phyloP scores from a whole-genome alignment of 2,113 vertebrate genomes.

The Platysteira castanea region DNA sequence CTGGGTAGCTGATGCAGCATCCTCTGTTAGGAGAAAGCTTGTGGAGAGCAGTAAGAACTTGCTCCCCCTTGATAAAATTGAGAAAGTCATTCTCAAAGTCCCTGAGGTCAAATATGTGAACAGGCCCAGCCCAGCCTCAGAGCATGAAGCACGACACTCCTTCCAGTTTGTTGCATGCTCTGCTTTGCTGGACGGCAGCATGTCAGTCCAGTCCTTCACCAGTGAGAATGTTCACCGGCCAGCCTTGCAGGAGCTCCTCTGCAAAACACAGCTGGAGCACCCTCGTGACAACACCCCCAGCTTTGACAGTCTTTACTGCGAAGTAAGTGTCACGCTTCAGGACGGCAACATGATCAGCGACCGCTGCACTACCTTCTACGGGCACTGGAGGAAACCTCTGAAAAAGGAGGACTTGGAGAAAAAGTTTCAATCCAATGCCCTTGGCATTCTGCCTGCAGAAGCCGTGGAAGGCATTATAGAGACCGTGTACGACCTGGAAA shows the following conservation, averaged over 20 bases:
- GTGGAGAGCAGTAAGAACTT: neutral
- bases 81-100: constrained; percentile 76
- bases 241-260: constrained; percentile 73
- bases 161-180: constrained; percentile 89
- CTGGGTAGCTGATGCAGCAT: constrained; percentile 87
- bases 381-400: constrained; percentile 92
- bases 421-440: constrained; percentile 83
- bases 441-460: constrained; percentile 61
- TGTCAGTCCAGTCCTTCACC: constrained; percentile 76
- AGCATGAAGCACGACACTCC: constrained; percentile 91
- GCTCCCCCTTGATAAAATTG: constrained; percentile 68
- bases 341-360: constrained; percentile 31
- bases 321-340: constrained; percentile 66
- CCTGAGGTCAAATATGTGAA: constrained; percentile 85
- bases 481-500: constrained; percentile 76
- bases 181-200: constrained; percentile 76
- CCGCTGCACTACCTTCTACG: constrained; percentile 83
- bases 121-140: constrained; percentile 78
- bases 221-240: constrained; percentile 62
- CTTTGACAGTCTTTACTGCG: constrained; percentile 87
- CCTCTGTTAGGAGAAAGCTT: constrained; percentile 72
- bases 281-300: constrained; percentile 82
- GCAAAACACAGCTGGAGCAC: constrained; percentile 77
- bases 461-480: constrained; percentile 75
- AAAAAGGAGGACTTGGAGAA: constrained; percentile 76